Base-by-base conservation (phyloP, 2,797 vertebrate species). In the Crocidura indochinensis region DNA sequence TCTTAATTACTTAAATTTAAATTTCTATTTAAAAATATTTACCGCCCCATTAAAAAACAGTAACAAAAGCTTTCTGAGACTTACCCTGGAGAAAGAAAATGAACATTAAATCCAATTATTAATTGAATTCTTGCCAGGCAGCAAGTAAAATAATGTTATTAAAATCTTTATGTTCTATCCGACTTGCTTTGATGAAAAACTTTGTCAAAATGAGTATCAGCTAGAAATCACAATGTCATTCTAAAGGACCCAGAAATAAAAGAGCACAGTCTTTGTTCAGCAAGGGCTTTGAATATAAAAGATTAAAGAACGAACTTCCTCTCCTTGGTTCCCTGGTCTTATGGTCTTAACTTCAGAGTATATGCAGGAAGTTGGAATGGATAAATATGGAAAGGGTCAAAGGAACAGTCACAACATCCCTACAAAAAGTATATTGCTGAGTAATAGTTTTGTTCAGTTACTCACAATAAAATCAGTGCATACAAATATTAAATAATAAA, bases 1-100 rank as follows among this genome's bases (percentile, higher is more conserved):
- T 82, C 73, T 88, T 27, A 46, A 78, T 77, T 91, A 71, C 71
- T 93, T 87, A 74, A 84, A 68, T 67, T 79, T 78, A 79, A 84
- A 76, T 68, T 79, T 47, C 17, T 76, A 79, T 76, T 91, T 71
- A 29, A 65, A 87, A 91, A 73, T 56, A 76, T n/a, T 91, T 91
- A 92, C 44, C 5, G 64, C 8, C 4, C 60, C 49, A 77, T 80
- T 17, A 79, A 47, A 87, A 69, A 27, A 83, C 60, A 74, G 68
- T 15, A 46, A 75, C 75, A 60, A 60, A 19, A 24, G 46, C 47
- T 91, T 73, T 89, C 72, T 68, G 49, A 71, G 93, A 89, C n/a
- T 84, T 53, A 29, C 65, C 24, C 46, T 87, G 24, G 56, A 65
- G 44, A 83, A 92, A 90, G 80, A 91, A 90, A 90, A 64, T 31